Evolutionary conservation across 1,140 invertebrate genomes (phyloP), one percentile per base, ranked within the genome.

Genomic region (Megathymus violae): DNA sequence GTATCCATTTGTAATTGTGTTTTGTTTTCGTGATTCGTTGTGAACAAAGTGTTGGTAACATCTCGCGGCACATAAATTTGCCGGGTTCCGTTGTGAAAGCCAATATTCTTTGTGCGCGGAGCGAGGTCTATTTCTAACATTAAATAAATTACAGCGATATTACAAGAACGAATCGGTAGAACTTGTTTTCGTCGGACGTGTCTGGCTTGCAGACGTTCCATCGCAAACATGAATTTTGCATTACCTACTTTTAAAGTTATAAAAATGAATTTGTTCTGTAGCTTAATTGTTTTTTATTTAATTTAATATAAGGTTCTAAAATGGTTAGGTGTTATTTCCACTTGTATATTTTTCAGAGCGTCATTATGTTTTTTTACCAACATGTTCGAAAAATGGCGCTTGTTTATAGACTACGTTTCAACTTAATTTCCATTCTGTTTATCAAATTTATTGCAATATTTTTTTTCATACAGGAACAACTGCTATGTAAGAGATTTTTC

Each of bases 121-220:
- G 78, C 82, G 81, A 81, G 77, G 76, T 89, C 77, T 85, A 84
- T 86, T 89, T 89, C 82, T 85, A 86, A 89, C 85, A 89, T 89
- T 88, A 88, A 88, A 89, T 89, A 89, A 89, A 89, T 89, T 89
- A 88, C 77, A 74, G 77, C 61, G 82, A 88, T 89, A 88, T 89
- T 89, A 89, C 87, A 84, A 89, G 83, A 89, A 87, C 84, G 82
- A 87, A 89, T 87, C 80, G 77, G 72, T 69, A 66, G 74, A 89
- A 87, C 84, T 83, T 78, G 84, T 85, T 87, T 75, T 85, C 71
- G 72, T 70, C 64, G 80, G 80, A 85, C 85, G 79, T 81, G 80
- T 87, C 79, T 78, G 78, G 52, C 41, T 65, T 75, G 60, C 68
- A 76, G 72, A 76, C 69, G 74, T 70, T 77, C 71, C 79, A 83